Evolutionary conservation across 2,113 vertebrate genomes (phyloP), one percentile per base, ranked within the genome.

Genomic region (Oncorhynchus tshawytscha): DNA sequence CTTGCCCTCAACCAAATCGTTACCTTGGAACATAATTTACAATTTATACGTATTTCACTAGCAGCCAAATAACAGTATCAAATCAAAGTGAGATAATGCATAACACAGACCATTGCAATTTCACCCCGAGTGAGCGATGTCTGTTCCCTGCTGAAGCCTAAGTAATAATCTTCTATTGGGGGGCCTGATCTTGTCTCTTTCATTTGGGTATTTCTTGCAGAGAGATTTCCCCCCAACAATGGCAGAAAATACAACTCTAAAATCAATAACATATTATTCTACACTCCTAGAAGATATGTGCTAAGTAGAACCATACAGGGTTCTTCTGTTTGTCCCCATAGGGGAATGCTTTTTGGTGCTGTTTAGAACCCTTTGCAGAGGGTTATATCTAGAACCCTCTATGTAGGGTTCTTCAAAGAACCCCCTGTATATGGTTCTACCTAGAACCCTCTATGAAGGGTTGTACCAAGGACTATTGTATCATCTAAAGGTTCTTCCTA

Each of bases 21-120:
- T 18, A 67, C 15, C 65, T 25, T 27, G 25, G 24, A 67, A 27
- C 65, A 22, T 67, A 2, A 29, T 27, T 29, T 67, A 29, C 65
- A 67, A 29, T 67, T 27, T 31, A 29, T 70, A 54, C 7, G 11
- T 31, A 67, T 74, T 72, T 74, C 66, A 72, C 39, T 34, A 15
- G 27, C 66, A 74, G 22, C 49, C 29, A 18, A 22, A 76, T 70
- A 70, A 69, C 71, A 45, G 49, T 22, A 71, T 31, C 62, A 48
- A 66, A 45, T 69, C 7, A 79, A 75, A 51, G 71, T 25, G 13
- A 22, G 22, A 78, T 72, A 29, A 75, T 16, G 13, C 77, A 65
- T 20, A 74, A 20, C 68, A 75, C 66, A 67, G 27, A 74, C 68
- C 64, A 69, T 82, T 73, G 75, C 59, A 67, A 78, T 77, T 83